Base-by-base conservation (phyloP, 2,113 vertebrate genomes). In the Paralichthys olivaceus region DNA sequence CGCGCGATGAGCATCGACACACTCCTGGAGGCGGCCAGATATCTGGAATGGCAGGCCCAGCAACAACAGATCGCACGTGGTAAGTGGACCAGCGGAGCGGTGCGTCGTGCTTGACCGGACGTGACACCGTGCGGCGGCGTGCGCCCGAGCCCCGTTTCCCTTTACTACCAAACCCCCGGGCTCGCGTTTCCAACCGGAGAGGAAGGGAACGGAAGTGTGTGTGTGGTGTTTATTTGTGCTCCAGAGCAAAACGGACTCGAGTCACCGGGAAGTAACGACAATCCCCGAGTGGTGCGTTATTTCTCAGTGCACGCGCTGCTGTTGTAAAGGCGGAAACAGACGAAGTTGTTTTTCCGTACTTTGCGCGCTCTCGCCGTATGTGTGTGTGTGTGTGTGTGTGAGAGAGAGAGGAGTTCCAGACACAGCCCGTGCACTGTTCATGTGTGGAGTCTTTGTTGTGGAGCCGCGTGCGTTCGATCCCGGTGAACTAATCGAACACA, bases 41-140 rank as follows among this genome's bases (percentile, higher is more conserved):
- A 96, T 90, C 93, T 98, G 94, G 97, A 98, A 95, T 97, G 96
- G 96, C 96, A 98, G 93, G 96, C 96, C 90, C 96, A 98, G 95
- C 96, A 97, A 93, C 96, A 97, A 94, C 96, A 96, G 94, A 95
- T 93, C 91, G 93, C 95, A 96, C 96, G 95, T 96, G 96, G 97
- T 98, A 89, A 97, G 96, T 84, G 83, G 55, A 85, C 20, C 43
- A 17, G 58, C 45, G 26, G 23, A 49, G 32, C 28, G 75, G 25
- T 29, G 81, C 82, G 69, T 37, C 15, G n/a, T 25, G 56, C 55
- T n/a, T 23, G 25, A 66, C 32, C 29, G 11, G 28, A 25, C 66
- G 51, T 61, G 59, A 65, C 68, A 55, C 45, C 40, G 15, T 40
- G n/a, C 32, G 49, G 20, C 45, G 17, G 53, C 22, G 53, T 53